These are phyloP conservation scores for Catajapyx aquilonaris DNA, from an alignment of 1,140 invertebrate species.

Conservation along the genomic window DNA sequence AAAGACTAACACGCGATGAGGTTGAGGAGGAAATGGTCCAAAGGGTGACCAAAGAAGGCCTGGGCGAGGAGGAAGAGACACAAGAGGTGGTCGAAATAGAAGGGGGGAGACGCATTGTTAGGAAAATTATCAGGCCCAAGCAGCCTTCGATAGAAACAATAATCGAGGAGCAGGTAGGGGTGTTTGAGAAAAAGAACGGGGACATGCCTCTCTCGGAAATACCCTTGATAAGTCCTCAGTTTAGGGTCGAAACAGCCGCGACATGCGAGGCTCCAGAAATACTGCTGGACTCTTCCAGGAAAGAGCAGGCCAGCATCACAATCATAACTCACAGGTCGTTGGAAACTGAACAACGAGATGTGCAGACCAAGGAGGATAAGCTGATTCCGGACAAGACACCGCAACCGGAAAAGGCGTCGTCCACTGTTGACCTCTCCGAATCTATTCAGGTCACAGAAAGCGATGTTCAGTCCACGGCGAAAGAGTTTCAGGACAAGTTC, in stretches of 20 bases:
- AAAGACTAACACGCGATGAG: too few relatives aligned
- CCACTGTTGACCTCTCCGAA: slow-evolving; percentile 30
- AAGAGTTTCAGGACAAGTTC: slow-evolving; percentile 25
- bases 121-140: slow-evolving; percentile 16
- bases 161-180: slow-evolving; percentile 18
- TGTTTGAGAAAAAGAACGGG: slow-evolving; percentile 11
- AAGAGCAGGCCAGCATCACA: slow-evolving; percentile 27
- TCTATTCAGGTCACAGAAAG: slow-evolving; percentile 35
- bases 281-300: slow-evolving; percentile 10
- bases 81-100: slow-evolving; percentile 11
- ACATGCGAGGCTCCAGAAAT: slow-evolving; percentile 12
- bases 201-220: slow-evolving; percentile 10
- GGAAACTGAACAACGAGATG: slow-evolving; percentile 23
- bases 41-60: slow-evolving; percentile 15
- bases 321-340: slow-evolving; percentile 29
- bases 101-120: slow-evolving; percentile 13
- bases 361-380: slow-evolving; percentile 31
- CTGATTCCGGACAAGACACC: slow-evolving; percentile 19
- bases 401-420: slow-evolving; percentile 21
- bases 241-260: slow-evolving; percentile 13
- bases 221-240: slow-evolving; percentile 12
- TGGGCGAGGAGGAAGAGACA: slow-evolving; percentile 21
- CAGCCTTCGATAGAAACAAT: slow-evolving; percentile 17
- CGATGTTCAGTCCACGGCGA: slow-evolving; percentile 25
- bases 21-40: slow-evolving; percentile 16